Evolutionary conservation across 2,888 invertebrate species (phyloP).

Genomic region (Creontiades dilutus): DNA sequence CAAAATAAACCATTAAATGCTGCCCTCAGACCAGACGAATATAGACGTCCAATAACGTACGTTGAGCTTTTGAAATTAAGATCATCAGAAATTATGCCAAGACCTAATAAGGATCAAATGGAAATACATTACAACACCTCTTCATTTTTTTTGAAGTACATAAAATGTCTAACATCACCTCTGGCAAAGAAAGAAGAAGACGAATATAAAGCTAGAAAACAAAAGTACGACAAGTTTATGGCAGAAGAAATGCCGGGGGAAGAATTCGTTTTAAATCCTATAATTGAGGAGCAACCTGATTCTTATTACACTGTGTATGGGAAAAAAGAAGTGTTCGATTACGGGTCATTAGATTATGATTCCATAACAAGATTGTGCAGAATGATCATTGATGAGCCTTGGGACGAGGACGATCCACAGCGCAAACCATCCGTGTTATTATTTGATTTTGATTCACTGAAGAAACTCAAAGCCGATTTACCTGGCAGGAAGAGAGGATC

Average conservation of each 20-base stretch:
- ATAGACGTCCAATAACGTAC: slow-evolving; percentile 49
- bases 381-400: slow-evolving; percentile 53
- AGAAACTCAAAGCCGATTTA: slow-evolving; percentile 47
- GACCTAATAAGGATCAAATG: slow-evolving; percentile 67
- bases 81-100: slow-evolving; percentile 66
- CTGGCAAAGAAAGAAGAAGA: slow-evolving; percentile 56
- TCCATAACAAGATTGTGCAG: slow-evolving; percentile 55
- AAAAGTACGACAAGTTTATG: slow-evolving; percentile 51
- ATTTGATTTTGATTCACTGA: slow-evolving; percentile 23
- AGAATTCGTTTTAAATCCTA: slow-evolving; percentile 36
- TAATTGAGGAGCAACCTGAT: slow-evolving; percentile 48
- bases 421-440: slow-evolving; percentile 27
- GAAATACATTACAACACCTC: slow-evolving; percentile 57
- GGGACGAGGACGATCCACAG: slow-evolving; percentile 46
- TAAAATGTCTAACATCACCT: slow-evolving; percentile 43
- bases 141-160: slow-evolving; percentile 51
- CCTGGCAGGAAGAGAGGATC: slow-evolving; percentile 1
- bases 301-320: slow-evolving; percentile 45
- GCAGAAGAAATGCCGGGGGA: slow-evolving; percentile 50
- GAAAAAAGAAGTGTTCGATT: slow-evolving; percentile 41
- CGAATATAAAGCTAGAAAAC: slow-evolving; percentile 57
- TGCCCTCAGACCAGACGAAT: background rate
- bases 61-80: slow-evolving; percentile 54
- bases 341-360: slow-evolving; percentile 43
- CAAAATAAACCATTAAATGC: background rate